Evolutionary conservation across 2,797 vertebrate genomes (phyloP).

Genomic region (Euthynnus affinis): DNA sequence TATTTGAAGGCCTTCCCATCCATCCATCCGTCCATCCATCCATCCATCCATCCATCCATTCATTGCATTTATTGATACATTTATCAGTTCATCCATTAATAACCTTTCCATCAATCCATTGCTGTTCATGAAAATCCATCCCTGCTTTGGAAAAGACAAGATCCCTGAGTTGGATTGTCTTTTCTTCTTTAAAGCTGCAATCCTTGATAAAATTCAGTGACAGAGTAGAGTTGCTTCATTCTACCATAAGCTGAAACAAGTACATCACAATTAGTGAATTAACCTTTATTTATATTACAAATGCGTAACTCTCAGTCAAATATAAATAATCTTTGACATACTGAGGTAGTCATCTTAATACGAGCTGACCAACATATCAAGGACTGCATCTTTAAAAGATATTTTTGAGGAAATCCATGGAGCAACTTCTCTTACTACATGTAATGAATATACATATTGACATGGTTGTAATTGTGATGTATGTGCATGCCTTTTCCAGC

Average conservation of each 20-base stretch:
- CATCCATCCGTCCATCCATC: constrained; percentile 47
- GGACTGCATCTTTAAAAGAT: constrained; percentile 81
- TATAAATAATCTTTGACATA: neutral
- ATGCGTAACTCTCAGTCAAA: neutral
- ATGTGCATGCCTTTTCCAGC: constrained; percentile 78
- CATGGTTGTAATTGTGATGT: constrained; percentile 38
- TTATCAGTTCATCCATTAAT: constrained; percentile 61
- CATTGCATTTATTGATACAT: constrained; percentile 4
- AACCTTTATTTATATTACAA: neutral
- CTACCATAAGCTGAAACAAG: constrained; percentile 1
- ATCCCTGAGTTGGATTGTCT: constrained; percentile 63
- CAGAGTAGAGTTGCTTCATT: neutral
- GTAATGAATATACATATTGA: neutral
- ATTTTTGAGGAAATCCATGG: constrained; percentile 17
- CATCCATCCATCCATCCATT: constrained; percentile 34
- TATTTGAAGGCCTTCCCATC: constrained; percentile 59
- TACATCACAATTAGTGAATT: neutral
- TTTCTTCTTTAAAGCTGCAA: constrained; percentile 82
- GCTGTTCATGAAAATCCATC: constrained; percentile 50
- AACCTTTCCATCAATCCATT: constrained; percentile 54
- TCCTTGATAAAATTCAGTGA: constrained; percentile 63
- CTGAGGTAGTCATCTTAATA: neutral
- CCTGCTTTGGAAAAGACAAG: constrained; percentile 77
- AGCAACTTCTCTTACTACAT: neutral
- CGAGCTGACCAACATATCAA: constrained; percentile 54